Percentiles rank a stretch among this genome's conserved stretches.
These are phyloP conservation scores for Bothrops jararaca DNA, from an alignment of 2,113 vertebrate species.

Conservation along the genomic window DNA sequence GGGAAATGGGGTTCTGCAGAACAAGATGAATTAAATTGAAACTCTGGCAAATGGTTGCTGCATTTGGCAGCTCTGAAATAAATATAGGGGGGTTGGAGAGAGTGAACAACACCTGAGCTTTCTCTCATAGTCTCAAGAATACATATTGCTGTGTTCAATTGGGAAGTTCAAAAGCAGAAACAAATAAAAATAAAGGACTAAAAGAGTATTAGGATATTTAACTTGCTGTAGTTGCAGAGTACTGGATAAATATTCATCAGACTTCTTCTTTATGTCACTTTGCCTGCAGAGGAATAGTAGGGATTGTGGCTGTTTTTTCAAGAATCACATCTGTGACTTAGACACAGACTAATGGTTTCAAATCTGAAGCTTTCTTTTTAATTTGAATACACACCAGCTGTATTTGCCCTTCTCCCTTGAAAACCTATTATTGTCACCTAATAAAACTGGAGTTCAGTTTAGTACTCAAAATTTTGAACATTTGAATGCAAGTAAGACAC, in stretches of 20 bases:
- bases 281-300: background rate
- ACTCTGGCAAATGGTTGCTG: constrained; percentile 53
- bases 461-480: background rate
- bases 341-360: constrained; percentile 5
- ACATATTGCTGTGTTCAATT: background rate
- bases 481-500: background rate
- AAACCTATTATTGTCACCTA: background rate
- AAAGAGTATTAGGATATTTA: background rate
- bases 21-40: constrained; percentile 48
- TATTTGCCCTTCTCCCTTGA: background rate
- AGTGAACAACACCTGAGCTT: constrained; percentile 18
- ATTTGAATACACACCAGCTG: background rate
- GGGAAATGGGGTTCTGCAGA: constrained; percentile 47
- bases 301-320: constrained; percentile 18
- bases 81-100: constrained; percentile 7
- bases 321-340: constrained; percentile 30
- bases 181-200: background rate
- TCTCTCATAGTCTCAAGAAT: background rate
- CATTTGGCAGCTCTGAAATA: constrained; percentile 48
- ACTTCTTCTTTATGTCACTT: rapidly evolving
- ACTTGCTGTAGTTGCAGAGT: rapidly evolving
- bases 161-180: background rate
- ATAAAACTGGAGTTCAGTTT: background rate
- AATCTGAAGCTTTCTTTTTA: background rate
- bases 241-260: constrained; percentile 5